Evolutionary conservation across 2,888 invertebrate genomes (phyloP), one percentile per base, ranked within the genome.

Genomic region (Neoitamus cyanurus): DNA sequence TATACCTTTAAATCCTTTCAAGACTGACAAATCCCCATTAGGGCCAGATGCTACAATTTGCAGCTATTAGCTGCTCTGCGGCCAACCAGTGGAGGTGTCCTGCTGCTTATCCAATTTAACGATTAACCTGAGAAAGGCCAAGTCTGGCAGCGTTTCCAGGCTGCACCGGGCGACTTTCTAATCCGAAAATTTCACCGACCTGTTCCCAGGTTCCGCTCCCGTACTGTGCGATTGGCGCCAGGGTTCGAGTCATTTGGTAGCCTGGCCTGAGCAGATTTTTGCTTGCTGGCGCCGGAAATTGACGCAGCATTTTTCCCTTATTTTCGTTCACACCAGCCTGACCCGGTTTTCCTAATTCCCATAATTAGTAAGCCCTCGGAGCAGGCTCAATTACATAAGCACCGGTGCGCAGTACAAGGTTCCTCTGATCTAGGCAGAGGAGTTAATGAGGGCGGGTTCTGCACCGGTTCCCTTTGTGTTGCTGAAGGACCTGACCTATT

Each of bases 211-310:
- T 48, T 28, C 31, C 20, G 80, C 34, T 28, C 58, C 30, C 34
- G 80, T 48, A 68, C 80, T 31, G 31, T 34, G 58, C 48, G 42
- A 11, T 34, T 80, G 80, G 80, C 80, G 80, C 80, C 80, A 68
- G 30, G 20, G 3, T 58, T 15, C 6, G 20, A 15, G 34, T 31
- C 68, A 58, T 80, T 80, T 80, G 25, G 20, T 46, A 46, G 46
- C 46, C 13, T n/a, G 42, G 9, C 13, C 77, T 4, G 46, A 37
- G 28, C 5, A 13, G 46, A 77, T 77, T 37, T n/a, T 77, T 13
- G 36, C 31, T 13, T 46, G 42, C 69, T 86, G 86, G 86, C 86
- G 86, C 86, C 86, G 85, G 86, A 86, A 86, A 86, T 86, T 86
- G 86, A 86, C 86, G 78, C 68, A 84, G 86, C 86, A 86, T 84